Conservation (phyloP, 2,797 vertebrate species). For the Chelon auratus region DNA sequence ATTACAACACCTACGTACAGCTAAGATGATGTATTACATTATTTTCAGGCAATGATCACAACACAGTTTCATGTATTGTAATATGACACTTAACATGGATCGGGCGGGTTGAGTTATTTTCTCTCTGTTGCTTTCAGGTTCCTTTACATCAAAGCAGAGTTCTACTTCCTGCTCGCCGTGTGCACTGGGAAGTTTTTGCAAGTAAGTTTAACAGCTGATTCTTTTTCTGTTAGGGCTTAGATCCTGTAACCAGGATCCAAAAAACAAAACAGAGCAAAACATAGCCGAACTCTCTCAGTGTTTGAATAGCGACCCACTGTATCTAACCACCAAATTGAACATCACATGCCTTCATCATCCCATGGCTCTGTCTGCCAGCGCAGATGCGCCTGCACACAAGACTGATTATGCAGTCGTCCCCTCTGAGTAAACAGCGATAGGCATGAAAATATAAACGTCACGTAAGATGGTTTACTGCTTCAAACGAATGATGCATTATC, state of each 20-base stretch:
- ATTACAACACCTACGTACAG: no score
- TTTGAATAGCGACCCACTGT: constrained; percentile 38
- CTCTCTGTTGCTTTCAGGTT: constrained; percentile 79
- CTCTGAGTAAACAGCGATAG: constrained; percentile 32
- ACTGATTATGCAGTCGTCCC: constrained; percentile 10
- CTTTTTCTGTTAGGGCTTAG: constrained; percentile 14
- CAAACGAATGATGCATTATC: neutral
- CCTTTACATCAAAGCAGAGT: constrained; percentile 83
- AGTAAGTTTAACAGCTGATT: constrained; percentile 78
- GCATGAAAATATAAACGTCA: constrained; percentile 9
- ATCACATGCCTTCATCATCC: constrained; percentile 72
- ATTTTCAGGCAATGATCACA: neutral
- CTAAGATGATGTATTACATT: neutral
- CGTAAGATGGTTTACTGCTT: neutral
- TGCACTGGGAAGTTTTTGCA: constrained; percentile 87
- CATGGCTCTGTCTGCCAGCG: constrained; percentile 51
- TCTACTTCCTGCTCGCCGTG: constrained; percentile 86
- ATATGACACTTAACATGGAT: neutral
- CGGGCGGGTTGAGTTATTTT: constrained; percentile 15
- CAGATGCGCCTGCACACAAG: constrained; percentile 19
- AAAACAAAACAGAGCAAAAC: constrained; percentile 2
- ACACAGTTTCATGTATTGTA: neutral
- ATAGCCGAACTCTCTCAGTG: constrained; percentile 16
- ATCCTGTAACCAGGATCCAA: constrained; percentile 12
- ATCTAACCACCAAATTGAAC: constrained; percentile 53